Base-by-base conservation (phyloP, 2,888 invertebrate genomes). In the Pristionchus fissidentatus region DNA sequence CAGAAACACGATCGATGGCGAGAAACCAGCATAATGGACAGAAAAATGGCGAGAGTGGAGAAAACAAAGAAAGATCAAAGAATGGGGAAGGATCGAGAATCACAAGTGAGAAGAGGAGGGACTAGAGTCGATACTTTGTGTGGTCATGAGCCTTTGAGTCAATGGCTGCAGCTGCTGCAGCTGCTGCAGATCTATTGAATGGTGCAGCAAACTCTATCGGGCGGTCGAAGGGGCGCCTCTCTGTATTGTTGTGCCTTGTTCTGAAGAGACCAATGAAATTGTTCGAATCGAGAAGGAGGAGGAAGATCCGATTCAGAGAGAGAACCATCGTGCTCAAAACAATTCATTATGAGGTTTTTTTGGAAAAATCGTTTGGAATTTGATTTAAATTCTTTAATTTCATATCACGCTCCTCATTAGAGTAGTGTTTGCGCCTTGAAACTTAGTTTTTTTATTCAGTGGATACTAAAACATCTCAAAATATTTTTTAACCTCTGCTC, bases 161-260 rank as follows among this genome's bases (percentile, higher is more conserved):
- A 60, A 26, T 15, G 62, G n/a, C 26, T n/a, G n/a, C 19, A 60
- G 62, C 19, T 60, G 19, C 8, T 75, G 70, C 15, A 60, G n/a
- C n/a, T n/a, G n/a, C n/a, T n/a, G n/a, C n/a, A 46, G 19, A 35
- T 60, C 86, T 83, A 89, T 87, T 87, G 88, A 8, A 91, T 86
- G 8, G 85, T 75, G 78, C 91, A 91, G 79, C 91, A 91, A 77
- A 88, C 89, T 79, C 90, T 84, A 49, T 90, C 89, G 2, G 91
- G 90, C 3, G 90, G 88, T 73, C 87, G 84, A 29, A 89, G 73
- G 35, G 26, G 8, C 22, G 32, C 32, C 8, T 78, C 35, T 43
- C 60, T 26, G 60, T 80, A 80, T 13, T 41, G 19, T 22, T 13
- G 15, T 13, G 80, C 57, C 75, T 84, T 84, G 19, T 38, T 49